A percentile compares a stretch with the other conserved stretches of the same genome.
Evolutionary conservation across 2,888 invertebrate genomes (phyloP).

Genomic region (Leptinotarsa rubiginosa): DNA sequence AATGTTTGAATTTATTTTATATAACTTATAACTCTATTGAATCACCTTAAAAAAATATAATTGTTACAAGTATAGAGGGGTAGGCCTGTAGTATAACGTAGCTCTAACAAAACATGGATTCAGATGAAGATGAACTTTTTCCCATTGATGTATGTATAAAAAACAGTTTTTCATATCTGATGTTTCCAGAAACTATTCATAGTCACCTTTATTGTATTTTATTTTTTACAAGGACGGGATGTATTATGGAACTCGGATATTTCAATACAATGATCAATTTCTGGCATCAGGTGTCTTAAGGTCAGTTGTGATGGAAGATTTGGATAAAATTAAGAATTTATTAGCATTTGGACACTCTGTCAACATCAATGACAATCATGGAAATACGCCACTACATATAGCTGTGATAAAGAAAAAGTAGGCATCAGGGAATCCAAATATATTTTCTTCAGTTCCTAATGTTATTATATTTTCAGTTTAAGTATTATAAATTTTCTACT

Average conservation of each 20-base stretch:
- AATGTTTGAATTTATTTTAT: too few species aligned
- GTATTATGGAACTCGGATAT: neutral
- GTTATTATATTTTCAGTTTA: slow-evolving; percentile 47
- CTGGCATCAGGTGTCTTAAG: slow-evolving; percentile 45
- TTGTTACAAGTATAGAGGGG: too few species aligned
- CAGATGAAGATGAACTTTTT: too few species aligned
- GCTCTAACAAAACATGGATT: too few species aligned
- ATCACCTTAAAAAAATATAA: too few species aligned
- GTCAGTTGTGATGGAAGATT: slow-evolving; percentile 48
- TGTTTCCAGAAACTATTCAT: too few species aligned
- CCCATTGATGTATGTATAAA: too few species aligned
- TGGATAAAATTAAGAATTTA: slow-evolving; percentile 46
- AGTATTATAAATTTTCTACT: slow-evolving; percentile 51
- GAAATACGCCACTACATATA: slow-evolving; percentile 54
- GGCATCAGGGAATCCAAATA: neutral
- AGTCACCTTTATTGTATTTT: neutral
- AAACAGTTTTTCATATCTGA: too few species aligned
- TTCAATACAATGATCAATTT: slow-evolving; percentile 47
- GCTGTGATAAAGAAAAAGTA: slow-evolving; percentile 44
- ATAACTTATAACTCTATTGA: too few species aligned
- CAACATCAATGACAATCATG: slow-evolving; percentile 54
- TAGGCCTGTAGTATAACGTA: too few species aligned
- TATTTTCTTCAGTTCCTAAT: neutral
- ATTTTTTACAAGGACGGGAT: neutral
- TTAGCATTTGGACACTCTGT: slow-evolving; percentile 48